Conservation (phyloP, 2,797 vertebrate species). For the Anguilla pacifica region DNA sequence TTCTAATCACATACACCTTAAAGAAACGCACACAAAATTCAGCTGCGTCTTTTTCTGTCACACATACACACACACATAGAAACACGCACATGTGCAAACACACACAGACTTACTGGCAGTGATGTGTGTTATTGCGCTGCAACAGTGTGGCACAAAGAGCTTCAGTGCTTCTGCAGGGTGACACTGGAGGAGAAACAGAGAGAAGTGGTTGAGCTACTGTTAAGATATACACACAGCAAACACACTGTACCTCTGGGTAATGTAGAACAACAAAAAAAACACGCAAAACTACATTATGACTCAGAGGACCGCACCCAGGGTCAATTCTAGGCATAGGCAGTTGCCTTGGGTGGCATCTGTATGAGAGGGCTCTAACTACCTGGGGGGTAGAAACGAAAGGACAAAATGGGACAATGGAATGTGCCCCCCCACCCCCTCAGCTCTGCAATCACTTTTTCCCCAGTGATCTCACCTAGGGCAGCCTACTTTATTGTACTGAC, state of each 20-base stretch:
- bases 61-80: constrained; percentile 30
- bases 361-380: no score
- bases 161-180: constrained; percentile 90
- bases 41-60: not conserved
- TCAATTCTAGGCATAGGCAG: no score
- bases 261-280: not conserved
- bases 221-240: constrained; percentile 57
- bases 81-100: not conserved
- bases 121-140: constrained; percentile 88
- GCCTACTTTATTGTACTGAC: no score
- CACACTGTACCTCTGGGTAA: constrained; percentile 28
- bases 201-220: not conserved
- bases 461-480: no score
- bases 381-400: no score
- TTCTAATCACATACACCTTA: not conserved
- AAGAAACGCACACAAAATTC: not conserved
- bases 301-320: not conserved
- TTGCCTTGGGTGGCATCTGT: no score
- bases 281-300: not conserved
- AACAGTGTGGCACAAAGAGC: constrained; percentile 94
- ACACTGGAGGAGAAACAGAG: constrained; percentile 75
- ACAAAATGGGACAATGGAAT: no score
- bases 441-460: no score
- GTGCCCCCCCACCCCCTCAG: no score
- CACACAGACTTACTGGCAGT: constrained; percentile 85